These are phyloP conservation scores for Drosophila nigromelanica DNA, from an alignment of 1,140 invertebrate species.

Conservation along the genomic window DNA sequence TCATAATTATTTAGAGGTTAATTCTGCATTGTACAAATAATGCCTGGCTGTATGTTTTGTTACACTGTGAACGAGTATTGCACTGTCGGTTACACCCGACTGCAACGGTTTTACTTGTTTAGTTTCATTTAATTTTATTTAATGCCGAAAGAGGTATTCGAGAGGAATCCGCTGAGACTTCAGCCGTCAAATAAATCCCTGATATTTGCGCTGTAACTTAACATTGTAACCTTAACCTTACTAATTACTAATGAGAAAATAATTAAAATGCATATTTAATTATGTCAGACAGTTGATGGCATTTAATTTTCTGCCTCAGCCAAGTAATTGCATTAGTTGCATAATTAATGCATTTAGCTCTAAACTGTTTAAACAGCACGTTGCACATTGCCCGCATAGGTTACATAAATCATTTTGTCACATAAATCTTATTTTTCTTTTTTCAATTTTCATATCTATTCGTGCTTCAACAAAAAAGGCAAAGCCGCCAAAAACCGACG, in stretches of 20 bases:
- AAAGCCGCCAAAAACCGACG: conserved; percentile 16
- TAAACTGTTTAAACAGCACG: background rate
- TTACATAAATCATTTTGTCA: conserved; percentile 32
- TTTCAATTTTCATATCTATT: conserved; percentile 19
- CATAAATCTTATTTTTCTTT: conserved; percentile 19
- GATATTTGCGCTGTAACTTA: background rate
- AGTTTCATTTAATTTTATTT: too few species aligned
- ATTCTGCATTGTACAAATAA: too few species aligned
- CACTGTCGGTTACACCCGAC: too few species aligned
- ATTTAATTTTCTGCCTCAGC: background rate
- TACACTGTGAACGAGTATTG: too few species aligned
- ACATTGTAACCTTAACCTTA: background rate
- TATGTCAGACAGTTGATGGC: background rate
- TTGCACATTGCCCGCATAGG: background rate
- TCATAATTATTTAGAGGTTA: too few species aligned
- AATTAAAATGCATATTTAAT: conserved; percentile 5
- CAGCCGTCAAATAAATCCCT: too few species aligned
- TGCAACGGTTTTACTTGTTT: too few species aligned
- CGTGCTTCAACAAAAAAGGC: conserved; percentile 3
- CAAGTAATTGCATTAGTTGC: conserved; percentile 17
- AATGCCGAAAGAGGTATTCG: too few species aligned
- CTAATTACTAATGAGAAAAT: background rate
- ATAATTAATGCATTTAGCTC: conserved; percentile 23
- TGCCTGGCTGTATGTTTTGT: too few species aligned
- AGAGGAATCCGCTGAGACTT: too few species aligned